Evolutionary conservation across 2,113 vertebrate genomes (phyloP).

Genomic region (Notechis scutatus): DNA sequence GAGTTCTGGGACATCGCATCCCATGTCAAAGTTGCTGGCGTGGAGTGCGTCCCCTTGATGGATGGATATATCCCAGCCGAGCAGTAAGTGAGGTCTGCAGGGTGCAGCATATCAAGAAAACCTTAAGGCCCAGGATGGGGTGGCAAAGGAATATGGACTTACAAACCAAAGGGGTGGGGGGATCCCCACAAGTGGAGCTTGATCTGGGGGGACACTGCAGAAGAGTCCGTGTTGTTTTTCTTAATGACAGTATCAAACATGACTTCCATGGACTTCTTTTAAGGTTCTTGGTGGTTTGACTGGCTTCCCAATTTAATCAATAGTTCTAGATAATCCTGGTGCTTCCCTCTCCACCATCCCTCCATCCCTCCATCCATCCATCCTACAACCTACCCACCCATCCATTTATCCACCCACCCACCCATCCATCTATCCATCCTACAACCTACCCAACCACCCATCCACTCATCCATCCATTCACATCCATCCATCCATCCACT

Average conservation of each 20-base stretch:
- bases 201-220: background rate
- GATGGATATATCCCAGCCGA: constrained; percentile 97
- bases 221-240: background rate
- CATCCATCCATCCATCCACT: background rate
- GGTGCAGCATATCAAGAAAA: background rate
- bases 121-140: background rate
- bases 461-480: background rate
- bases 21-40: constrained; percentile 90
- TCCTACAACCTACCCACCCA: too few relatives aligned
- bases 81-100: constrained; percentile 81
- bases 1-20: constrained; percentile 90
- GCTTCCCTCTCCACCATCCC: background rate
- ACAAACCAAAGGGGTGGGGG: background rate
- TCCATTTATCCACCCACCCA: too few relatives aligned
- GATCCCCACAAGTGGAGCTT: background rate
- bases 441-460: background rate
- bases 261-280: background rate
- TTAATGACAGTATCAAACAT: background rate
- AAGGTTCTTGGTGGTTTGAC: background rate
- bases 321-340: background rate
- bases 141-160: background rate
- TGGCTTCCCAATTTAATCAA: background rate
- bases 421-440: background rate
- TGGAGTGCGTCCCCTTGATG: constrained; percentile 87
- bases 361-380: too few relatives aligned